Evolutionary conservation across 2,113 vertebrate genomes (phyloP), one percentile per base, ranked within the genome.

Genomic region (Pleuronectes platessa): DNA sequence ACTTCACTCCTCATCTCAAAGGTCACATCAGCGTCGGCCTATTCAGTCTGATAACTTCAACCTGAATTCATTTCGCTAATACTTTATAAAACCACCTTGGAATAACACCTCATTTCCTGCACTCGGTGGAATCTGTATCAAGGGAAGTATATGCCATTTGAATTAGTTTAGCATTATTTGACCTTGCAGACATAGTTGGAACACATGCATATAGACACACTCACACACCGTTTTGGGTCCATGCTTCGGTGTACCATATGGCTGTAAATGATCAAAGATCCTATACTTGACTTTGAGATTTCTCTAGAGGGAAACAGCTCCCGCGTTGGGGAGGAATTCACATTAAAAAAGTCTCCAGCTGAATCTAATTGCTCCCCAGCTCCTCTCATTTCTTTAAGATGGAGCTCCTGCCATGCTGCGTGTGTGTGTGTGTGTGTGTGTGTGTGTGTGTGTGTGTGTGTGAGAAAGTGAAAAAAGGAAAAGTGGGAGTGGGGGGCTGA

Each of bases 261-360:
- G 83, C 80, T 61, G 47, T 78, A 85, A 88, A 84, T 86, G 76
- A 90, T 91, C 88, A 85, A 84, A 88, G 82, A 89, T 89, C 78
- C 83, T 84, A 74, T 82, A 86, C 89, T 91, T 91, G 91, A 92
- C 91, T 91, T 92, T 90, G 85, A 86, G 82, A 87, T 89, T 90
- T 82, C 88, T 89, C 85, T 60, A 58, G 85, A 86, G 88, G 74
- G 76, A 86, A 81, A 76, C 75, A 17, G 37, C 15, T 7, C 73
- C 73, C 62, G 85, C 78, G 56, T 73, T 77, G 68, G 76, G 86
- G 69, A 82, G 68, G 74, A 86, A 85, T 81, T 86, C 74, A 76
- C 86, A 88, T 87, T 91, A 86, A 87, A 91, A 56, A 91, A 87
- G 82, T 88, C 86, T 91, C 86, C 72, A 79, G 82, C 81, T 85